Evolutionary conservation across 2,797 vertebrate genomes (phyloP).

Genomic region (Sarcophilus harrisii): DNA sequence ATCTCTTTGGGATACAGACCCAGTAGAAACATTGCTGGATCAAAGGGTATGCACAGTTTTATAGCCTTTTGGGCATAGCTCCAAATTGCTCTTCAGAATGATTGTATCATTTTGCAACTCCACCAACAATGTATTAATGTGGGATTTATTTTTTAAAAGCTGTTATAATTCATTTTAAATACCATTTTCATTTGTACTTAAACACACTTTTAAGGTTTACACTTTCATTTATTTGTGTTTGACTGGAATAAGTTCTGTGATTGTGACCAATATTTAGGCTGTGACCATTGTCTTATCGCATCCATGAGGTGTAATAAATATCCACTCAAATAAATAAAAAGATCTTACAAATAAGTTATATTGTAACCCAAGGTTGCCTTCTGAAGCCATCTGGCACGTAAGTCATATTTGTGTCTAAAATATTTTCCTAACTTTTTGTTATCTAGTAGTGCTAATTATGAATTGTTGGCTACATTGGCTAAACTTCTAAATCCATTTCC

Average conservation of each 20-base stretch:
- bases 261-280: conserved; percentile 82
- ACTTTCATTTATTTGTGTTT: conserved; percentile 83
- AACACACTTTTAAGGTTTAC: conserved; percentile 79
- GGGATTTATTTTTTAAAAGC: conserved; percentile 52
- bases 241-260: conserved; percentile 86
- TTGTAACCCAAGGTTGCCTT: not conserved
- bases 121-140: not conserved
- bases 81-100: no score
- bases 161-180: conserved; percentile 60
- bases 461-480: no score
- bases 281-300: conserved; percentile 81
- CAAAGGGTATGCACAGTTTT: no score
- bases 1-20: no score
- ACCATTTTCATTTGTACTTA: conserved; percentile 78
- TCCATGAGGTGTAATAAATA: conserved; percentile 87
- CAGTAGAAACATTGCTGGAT: no score
- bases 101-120: no score
- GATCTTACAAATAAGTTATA: not conserved
- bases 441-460: no score
- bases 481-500: no score
- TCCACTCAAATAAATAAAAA: conserved; percentile 59
- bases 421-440: not conserved
- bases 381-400: not conserved
- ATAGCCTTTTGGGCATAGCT: no score
- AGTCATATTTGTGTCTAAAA: not conserved